Evolutionary conservation across 2,888 invertebrate species (phyloP), one percentile per base, ranked within the genome.

Genomic region (Acleris sparsana): DNA sequence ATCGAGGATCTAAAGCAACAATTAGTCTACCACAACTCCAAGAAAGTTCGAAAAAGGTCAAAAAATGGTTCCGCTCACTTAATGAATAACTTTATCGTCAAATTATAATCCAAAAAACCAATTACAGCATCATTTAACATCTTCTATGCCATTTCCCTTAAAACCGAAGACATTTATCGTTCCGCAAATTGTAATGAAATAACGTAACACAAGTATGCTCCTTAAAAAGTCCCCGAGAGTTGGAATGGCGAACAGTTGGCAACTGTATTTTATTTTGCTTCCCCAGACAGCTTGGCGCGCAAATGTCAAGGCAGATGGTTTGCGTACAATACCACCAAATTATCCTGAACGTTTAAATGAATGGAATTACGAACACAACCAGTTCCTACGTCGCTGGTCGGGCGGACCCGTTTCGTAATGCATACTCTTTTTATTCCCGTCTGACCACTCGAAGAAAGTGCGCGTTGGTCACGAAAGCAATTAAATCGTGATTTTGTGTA

Each of bases 241-340:
- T 82, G 78, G 77, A 81, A 75, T 72, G 68, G 70, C 52, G 59
- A 46, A 66, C 73, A 79, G 76, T 83, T 86, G 85, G 84, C 84
- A 86, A 78, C 75, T 67, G 67, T 59, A 62, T 61, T 51, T 62
- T 69, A 68, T 70, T 72, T 63, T 55, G 57, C 66, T 60, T 61
- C 73, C 71, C 75, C 84, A 91, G 91, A 91, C 91, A 78, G 89
- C 85, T 76, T 85, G 91, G 89, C 89, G 90, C 86, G 82, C 76
- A 83, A 86, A 86, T 86, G 81, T 83, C 87, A 84, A 84, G 82
- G 72, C 76, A 73, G 71, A 70, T 70, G 72, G 72, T 72, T 62
- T 68, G 72, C 62, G 66, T 66, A 66, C 61, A 66, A 56, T 29
- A 52, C 46, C 43, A 66, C 66, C 61, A 58, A 62, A 60, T 58